phyloP scores from a whole-genome alignment of 1,140 invertebrate genomes.

The Macrostomum lignano region DNA sequence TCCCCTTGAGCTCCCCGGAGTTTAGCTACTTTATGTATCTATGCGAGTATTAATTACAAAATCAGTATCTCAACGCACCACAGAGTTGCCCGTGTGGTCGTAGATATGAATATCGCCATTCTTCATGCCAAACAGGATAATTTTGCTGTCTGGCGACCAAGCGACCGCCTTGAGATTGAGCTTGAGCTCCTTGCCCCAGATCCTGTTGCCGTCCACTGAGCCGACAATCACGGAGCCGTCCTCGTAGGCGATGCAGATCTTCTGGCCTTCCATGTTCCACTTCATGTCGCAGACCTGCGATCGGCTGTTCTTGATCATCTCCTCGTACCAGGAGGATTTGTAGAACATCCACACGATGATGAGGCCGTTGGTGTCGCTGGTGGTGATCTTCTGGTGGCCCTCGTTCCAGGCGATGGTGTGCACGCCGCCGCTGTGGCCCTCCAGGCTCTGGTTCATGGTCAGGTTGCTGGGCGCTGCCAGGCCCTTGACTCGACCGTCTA shows the following conservation, averaged over 20 bases:
- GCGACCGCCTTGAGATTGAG: slow-evolving; percentile 23
- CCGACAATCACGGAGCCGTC: slow-evolving; percentile 73
- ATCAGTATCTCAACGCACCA: too few relatives aligned
- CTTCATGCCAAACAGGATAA: slow-evolving; percentile 58
- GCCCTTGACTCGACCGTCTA: slow-evolving; percentile 31
- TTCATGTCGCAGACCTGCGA: slow-evolving; percentile 68
- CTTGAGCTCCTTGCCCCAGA: slow-evolving; percentile 89
- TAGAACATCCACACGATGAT: slow-evolving; percentile 97
- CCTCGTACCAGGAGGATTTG: slow-evolving; percentile 81
- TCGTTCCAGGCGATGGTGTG: slow-evolving; percentile 84
- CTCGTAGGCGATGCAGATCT: slow-evolving; percentile 93
- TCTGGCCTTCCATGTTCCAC: slow-evolving; percentile 77
- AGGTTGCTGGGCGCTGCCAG: slow-evolving; percentile 42
- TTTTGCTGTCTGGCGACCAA: slow-evolving; percentile 74
- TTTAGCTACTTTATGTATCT: too few relatives aligned
- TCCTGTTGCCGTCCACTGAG: slow-evolving; percentile 78
- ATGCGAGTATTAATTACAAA: too few relatives aligned
- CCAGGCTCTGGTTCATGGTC: slow-evolving; percentile 85
- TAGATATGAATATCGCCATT: slow-evolving; percentile 75
- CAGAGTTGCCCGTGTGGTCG: slow-evolving; percentile 53
- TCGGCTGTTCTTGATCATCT: slow-evolving; percentile 97
- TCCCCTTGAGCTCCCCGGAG: too few relatives aligned
- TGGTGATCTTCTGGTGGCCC: slow-evolving; percentile 65
- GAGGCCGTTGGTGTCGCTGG: slow-evolving; percentile 74
- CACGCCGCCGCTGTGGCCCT: slow-evolving; percentile 56